phyloP scores from a whole-genome alignment of 2,113 vertebrate genomes.

The Nerophis ophidion region DNA sequence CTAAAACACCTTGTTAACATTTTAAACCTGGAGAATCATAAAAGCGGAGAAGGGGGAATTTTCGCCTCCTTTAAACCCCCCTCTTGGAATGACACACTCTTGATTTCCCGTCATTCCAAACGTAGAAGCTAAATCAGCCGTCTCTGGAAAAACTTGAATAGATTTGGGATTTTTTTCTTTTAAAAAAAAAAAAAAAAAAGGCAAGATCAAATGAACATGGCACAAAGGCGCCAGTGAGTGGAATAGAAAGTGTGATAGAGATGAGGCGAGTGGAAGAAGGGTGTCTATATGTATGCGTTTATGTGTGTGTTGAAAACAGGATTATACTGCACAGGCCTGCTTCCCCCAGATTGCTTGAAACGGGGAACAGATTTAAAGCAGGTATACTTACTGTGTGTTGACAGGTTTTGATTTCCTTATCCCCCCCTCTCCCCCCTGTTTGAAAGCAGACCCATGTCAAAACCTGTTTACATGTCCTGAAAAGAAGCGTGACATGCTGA shows the following conservation, averaged over 20 bases:
- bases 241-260: constrained; percentile 81
- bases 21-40: constrained; percentile 67
- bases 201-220: constrained; percentile 78
- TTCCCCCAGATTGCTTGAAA: constrained; percentile 79
- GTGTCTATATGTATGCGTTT: constrained; percentile 2
- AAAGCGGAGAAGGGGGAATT: constrained; percentile 63
- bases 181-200: constrained; percentile 44
- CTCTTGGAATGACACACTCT: constrained; percentile 56
- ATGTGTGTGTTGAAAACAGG: constrained; percentile 74
- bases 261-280: constrained; percentile 48
- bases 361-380: constrained; percentile 76
- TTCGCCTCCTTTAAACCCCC: constrained; percentile 46
- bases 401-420: constrained; percentile 65
- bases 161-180: constrained; percentile 69
- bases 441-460: constrained; percentile 73
- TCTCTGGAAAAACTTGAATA: constrained; percentile 71
- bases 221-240: constrained; percentile 77
- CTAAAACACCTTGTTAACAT: constrained; percentile 73
- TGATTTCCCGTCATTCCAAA: constrained; percentile 69
- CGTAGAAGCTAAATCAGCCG: constrained; percentile 68
- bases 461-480: constrained; percentile 77
- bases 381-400: constrained; percentile 75
- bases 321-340: constrained; percentile 79
- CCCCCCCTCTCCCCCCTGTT: constrained; percentile 64
- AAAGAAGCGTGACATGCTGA: constrained; percentile 71